phyloP scores from a whole-genome alignment of 1,140 invertebrate species.

The Drosophila bipectinata region DNA sequence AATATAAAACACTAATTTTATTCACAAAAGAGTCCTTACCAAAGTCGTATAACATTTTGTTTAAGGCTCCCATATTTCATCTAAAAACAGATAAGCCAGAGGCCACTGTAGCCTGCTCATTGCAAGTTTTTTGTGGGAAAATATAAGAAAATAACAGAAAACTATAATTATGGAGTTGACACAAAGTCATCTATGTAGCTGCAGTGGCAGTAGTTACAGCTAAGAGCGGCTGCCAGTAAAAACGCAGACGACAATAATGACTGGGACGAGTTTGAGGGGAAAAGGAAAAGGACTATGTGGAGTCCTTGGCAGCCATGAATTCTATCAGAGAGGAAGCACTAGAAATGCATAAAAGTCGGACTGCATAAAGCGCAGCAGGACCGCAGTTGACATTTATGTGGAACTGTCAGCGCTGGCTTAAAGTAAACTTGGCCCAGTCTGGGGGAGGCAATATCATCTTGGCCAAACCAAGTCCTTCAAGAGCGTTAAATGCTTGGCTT shows the following conservation, averaged over 20 bases:
- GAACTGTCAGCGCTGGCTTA: slow-evolving; percentile 56
- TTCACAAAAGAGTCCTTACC: too few species aligned
- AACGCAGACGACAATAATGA: slow-evolving; percentile 77
- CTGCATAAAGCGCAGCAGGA: slow-evolving; percentile 75
- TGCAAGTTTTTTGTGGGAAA: slow-evolving; percentile 55
- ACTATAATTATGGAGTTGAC: slow-evolving; percentile 79
- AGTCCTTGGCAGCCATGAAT: slow-evolving; percentile 59
- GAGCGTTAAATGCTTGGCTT: slow-evolving; percentile 48
- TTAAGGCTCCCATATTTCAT: neutral
- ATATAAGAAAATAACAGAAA: slow-evolving; percentile 47
- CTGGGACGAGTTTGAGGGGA: slow-evolving; percentile 27
- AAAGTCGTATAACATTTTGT: neutral
- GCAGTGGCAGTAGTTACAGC: slow-evolving; percentile 30
- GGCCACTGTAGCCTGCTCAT: slow-evolving; percentile 53
- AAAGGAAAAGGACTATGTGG: slow-evolving; percentile 30
- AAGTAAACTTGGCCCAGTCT: slow-evolving; percentile 49
- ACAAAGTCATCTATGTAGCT: slow-evolving; percentile 66
- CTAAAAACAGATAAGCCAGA: neutral
- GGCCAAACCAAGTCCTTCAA: slow-evolving; percentile 25
- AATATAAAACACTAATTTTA: too few species aligned
- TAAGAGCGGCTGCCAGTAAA: slow-evolving; percentile 45
- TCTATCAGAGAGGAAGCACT: slow-evolving; percentile 65
- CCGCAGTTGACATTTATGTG: slow-evolving; percentile 73
- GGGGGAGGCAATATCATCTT: neutral
- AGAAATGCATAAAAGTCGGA: slow-evolving; percentile 79